Base-by-base conservation (phyloP, 2,797 vertebrate species). In the Anas bernieri region DNA sequence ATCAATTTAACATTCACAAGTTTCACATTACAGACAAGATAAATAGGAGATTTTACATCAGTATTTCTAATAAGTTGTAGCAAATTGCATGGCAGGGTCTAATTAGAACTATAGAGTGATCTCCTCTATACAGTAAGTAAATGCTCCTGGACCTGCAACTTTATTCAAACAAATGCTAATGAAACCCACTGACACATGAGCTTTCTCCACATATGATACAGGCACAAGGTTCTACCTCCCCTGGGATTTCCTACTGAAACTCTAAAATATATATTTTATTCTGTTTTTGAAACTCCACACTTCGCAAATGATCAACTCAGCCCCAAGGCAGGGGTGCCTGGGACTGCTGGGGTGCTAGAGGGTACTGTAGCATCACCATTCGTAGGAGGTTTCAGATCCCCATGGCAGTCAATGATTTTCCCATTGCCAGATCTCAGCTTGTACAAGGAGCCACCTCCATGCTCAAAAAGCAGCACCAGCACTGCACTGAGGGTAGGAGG, bases 101-200 rank as follows among this genome's bases (percentile, higher is more conserved):
- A 83, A 78, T 69, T 52, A 94, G 33, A 85, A 43, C 45, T 83
- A 26, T 12, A 63, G 31, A 43, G 12, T 54, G 54, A 58, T 37
- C 70, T 69, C 50, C 50, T 64, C 4, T 46, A 58, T 31, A 17
- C 11, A 69, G 8, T 25, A 70, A 81, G 39, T 58, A 87, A 66
- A 13, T 25, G n/a, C 23, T 77, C 46, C 48, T 17, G 70, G 50
- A 72, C 15, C 21, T 62, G 56, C 9, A 83, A 15, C 10, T 63
- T 69, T 77, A 77, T 48, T 84, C 9, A 76, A 85, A 80, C 22
- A 90, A 59, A 84, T 82, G 21, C 73, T 86, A 52, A 66, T 37
- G 54, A n/a, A 86, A 18, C 46, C 18, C 3, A 2, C 4, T 61
- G 76, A 28, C 67, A 76, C 10, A 69, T 45, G 41, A 90, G 8